Conservation (phyloP, 2,113 vertebrate genomes). For the Stegastes partitus region DNA sequence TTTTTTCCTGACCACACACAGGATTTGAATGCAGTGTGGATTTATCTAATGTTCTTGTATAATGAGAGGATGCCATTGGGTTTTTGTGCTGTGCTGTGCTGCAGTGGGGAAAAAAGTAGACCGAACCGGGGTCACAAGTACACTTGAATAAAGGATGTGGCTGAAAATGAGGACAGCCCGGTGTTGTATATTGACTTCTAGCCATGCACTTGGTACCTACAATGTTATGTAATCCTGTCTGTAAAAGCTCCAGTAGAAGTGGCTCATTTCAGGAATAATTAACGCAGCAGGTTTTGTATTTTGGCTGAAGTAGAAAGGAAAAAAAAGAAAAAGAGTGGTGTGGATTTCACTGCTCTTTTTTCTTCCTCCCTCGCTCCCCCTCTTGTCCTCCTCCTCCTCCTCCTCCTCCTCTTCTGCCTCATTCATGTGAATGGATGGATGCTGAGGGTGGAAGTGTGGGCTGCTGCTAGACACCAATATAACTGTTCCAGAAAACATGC, state of each 20-base stretch:
- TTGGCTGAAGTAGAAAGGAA: constrained; percentile 17
- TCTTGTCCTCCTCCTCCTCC: constrained; percentile 43
- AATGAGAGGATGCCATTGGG: constrained; percentile 60
- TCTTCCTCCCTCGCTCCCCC: constrained; percentile 15
- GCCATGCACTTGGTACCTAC: not conserved
- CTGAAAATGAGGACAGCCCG: constrained; percentile 47
- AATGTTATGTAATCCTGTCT: constrained; percentile 23
- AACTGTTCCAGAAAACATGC: constrained; percentile 33
- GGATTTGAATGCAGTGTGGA: constrained; percentile 27
- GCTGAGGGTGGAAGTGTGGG: constrained; percentile 72
- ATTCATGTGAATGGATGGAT: constrained; percentile 58
- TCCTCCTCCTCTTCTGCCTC: constrained; percentile 59
- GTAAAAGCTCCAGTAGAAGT: not conserved
- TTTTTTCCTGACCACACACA: constrained; percentile 38
- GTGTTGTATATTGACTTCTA: constrained; percentile 35
- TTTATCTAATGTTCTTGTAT: constrained; percentile 51
- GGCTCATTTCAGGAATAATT: not conserved
- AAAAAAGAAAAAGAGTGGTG: constrained; percentile 28
- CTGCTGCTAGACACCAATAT: constrained; percentile 54
- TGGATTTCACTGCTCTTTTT: constrained; percentile 48
- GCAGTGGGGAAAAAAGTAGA: constrained; percentile 58
- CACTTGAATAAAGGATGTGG: not conserved
- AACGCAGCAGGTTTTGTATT: constrained; percentile 20
- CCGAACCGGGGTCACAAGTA: constrained; percentile 51
- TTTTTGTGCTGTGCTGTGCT: constrained; percentile 48